Base-by-base conservation (phyloP, 2,888 invertebrate genomes). In the Drosophila mayaguana region DNA sequence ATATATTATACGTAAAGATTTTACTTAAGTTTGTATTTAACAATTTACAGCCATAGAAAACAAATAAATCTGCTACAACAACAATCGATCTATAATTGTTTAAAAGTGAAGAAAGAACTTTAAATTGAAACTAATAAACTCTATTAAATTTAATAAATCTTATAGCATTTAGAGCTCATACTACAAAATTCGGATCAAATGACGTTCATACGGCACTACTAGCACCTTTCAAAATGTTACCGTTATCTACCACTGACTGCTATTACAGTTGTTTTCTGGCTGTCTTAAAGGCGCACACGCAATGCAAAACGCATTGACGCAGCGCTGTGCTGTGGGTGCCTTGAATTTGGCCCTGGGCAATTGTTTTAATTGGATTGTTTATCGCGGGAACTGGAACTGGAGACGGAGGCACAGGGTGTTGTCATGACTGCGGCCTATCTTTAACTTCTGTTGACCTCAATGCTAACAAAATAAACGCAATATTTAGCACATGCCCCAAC, bases 331-430 rank as follows among this genome's bases (percentile, higher is more conserved):
- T 22, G 57, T 63, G 63, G 63, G 57, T 53, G 66, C 64, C 40
- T 54, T 54, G 54, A 38, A 11, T 56, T 79, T 60, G 62, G 78
- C 78, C 88, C 86, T 78, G 88, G 64, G 61, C 71, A 86, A 76
- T 81, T 88, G 87, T 72, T 78, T 83, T 85, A 86, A 85, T 88
- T 88, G 81, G 78, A 81, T 88, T 85, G 88, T 86, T 88, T 85
- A 83, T 83, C 45, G 64, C 16, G 38, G 16, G 6, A 18, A 34
- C 18, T 18, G 36, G 34, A 45, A 28, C 28, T 18, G 22, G 18
- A 34, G 46, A 3, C 2, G 45, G 40, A 11, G 34, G 22, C 22
- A 28, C 2, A 56, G 75, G 59, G 42, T 43, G 85, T 83, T 82
- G 67, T 75, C 69, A 85, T 77, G 80, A 50, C 70, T 66, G 62